phyloP scores from a whole-genome alignment of 2,113 vertebrate genomes.

The Donacobius atricapilla region DNA sequence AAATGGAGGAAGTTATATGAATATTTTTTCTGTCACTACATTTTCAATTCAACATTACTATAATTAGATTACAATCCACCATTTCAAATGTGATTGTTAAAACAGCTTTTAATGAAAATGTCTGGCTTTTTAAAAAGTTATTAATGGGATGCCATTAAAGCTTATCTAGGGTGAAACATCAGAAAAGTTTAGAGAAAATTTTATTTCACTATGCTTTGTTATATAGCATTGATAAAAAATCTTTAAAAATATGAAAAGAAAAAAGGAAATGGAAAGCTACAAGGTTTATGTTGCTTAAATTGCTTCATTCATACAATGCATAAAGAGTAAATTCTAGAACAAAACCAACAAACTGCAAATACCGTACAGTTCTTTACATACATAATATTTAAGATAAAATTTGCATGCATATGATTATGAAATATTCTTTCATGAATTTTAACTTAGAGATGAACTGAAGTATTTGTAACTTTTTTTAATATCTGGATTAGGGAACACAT shows the following conservation, averaged over 20 bases:
- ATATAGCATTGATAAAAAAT: neutral
- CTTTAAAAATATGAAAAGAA: neutral
- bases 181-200: neutral
- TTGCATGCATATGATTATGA: neutral
- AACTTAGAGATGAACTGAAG: neutral
- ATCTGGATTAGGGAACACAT: neutral
- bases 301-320: neutral
- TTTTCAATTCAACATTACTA: constrained; percentile 37
- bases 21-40: constrained; percentile 9
- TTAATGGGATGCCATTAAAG: neutral
- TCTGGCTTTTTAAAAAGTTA: neutral
- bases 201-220: neutral
- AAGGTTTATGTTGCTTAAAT: neutral
- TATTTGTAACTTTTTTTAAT: neutral
- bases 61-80: neutral
- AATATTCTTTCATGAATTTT: neutral
- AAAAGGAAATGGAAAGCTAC: neutral
- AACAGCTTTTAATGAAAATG: neutral
- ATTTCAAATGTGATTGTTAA: constrained; percentile 4
- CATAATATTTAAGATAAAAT: neutral
- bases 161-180: neutral
- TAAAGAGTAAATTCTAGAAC: neutral
- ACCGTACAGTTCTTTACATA: neutral
- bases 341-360: neutral
- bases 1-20: constrained; percentile 53